phyloP scores from a whole-genome alignment of 2,797 vertebrate species.

The Vireo griseus region DNA sequence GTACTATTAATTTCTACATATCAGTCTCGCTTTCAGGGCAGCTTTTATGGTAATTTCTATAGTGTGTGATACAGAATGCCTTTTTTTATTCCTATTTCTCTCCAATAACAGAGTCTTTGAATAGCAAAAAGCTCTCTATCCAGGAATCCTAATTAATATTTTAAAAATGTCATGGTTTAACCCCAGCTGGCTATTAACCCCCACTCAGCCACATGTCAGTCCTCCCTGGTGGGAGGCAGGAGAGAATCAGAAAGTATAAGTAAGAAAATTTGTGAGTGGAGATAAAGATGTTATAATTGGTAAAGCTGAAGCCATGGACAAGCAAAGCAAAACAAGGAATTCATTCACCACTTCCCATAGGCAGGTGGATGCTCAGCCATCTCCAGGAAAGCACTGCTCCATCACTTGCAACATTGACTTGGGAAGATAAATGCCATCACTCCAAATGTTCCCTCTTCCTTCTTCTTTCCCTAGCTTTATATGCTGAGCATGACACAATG shows the following conservation, averaged over 20 bases:
- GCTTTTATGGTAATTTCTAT: not conserved
- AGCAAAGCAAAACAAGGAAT: not conserved
- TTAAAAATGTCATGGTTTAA: not conserved
- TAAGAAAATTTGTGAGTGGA: not conserved
- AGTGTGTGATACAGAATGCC: not conserved
- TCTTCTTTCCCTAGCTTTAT: not conserved
- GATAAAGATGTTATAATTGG: not conserved
- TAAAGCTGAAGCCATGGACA: not conserved
- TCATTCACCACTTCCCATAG: not conserved
- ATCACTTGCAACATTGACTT: not conserved
- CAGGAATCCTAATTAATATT: not conserved
- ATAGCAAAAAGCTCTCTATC: not conserved
- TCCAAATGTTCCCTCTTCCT: not conserved
- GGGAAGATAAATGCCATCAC: not conserved
- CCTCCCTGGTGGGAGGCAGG: not conserved
- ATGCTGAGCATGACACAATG: not conserved
- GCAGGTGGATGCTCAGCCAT: not conserved
- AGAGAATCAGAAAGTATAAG: not conserved
- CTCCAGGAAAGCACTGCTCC: not conserved
- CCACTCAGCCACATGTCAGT: not conserved
- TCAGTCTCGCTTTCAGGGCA: not conserved
- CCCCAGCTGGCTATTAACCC: not conserved
- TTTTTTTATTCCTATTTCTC: not conserved
- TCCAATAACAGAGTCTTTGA: not conserved
- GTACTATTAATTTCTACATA: not conserved